Evolutionary conservation across 2,797 vertebrate species (phyloP), one percentile per base, ranked within the genome.

Genomic region (Lacerta agilis): DNA sequence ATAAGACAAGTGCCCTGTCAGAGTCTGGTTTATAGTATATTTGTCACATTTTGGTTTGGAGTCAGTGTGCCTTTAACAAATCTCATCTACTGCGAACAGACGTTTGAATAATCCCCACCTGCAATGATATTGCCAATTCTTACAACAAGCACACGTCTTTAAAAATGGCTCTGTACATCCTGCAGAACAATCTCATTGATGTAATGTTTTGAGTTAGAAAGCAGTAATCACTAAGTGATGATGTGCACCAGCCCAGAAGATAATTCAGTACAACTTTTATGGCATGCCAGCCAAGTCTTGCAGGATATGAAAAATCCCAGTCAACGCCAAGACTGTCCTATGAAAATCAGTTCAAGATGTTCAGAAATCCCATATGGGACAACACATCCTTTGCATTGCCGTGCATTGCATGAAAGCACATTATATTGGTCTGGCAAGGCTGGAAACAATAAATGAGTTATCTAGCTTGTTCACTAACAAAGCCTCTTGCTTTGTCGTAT

Each of bases 211-310:
- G 82, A 84, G 82, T 79, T 85, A 88, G 55, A 88, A 88, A 88
- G 64, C 77, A 80, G 82, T 79, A 88, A 88, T 88, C 82, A 79
- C 82, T 61, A 84, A 84, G 82, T 88, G 87, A 79, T 79, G 82
- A 88, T 88, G 82, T 72, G 13, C 82, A 61, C 87, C 82, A 84
- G 76, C 75, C 87, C 87, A 84, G 76, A 83, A 88, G 87, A 79
- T 84, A 88, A 88, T 88, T 88, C 66, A 79, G 82, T 79, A 79
- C 66, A 88, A 88, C 82, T 84, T 84, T 88, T 84, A 88, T 72
- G 66, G 66, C 82, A 79, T 88, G 76, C 87, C 87, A 88, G 82
- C 82, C 75, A 84, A 88, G 38, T 72, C 87, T 88, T 79, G 87
- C 82, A 72, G 76, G 82, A 88, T 72, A 84, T 88, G 82, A 88